A percentile compares a stretch with the other conserved stretches of the same genome.
Conservation (phyloP, 1,140 invertebrate species). For the Piezodorus guildinii region DNA sequence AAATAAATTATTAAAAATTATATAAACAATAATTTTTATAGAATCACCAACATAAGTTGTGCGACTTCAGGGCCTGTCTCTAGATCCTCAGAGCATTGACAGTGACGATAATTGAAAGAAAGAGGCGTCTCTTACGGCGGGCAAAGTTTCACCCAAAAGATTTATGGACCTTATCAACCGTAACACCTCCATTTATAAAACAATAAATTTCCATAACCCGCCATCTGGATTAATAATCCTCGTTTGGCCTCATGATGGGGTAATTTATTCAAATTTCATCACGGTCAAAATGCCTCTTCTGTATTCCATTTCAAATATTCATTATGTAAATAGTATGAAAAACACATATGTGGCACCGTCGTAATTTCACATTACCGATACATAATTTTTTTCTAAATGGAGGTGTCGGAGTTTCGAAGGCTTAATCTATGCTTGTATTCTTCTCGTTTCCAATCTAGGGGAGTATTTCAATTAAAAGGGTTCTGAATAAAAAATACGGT, state of each 20-base stretch:
- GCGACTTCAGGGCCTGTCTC: too few relatives aligned
- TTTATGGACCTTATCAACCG: conserved; percentile 1
- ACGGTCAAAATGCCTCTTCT: neutral
- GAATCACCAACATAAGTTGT: too few relatives aligned
- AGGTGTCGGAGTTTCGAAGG: neutral
- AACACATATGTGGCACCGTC: neutral
- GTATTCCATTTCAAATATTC: conserved; percentile 4
- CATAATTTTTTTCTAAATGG: neutral
- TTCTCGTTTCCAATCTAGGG: too few relatives aligned
- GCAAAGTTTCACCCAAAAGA: neutral
- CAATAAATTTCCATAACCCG: conserved; percentile 5
- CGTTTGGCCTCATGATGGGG: neutral
- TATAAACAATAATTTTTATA: too few relatives aligned
- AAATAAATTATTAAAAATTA: too few relatives aligned
- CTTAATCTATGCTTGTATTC: too few relatives aligned
- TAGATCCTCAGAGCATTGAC: too few relatives aligned
- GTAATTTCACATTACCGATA: conserved; percentile 1
- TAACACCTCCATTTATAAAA: conserved; percentile 6
- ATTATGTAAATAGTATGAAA: conserved; percentile 9
- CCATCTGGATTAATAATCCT: conserved; percentile 3
- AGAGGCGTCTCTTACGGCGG: too few relatives aligned
- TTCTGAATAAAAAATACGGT: too few relatives aligned
- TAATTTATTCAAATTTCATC: conserved; percentile 9
- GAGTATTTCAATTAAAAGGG: too few relatives aligned
- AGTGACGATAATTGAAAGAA: too few relatives aligned